Conservation (phyloP, 2,797 vertebrate genomes). For the Sebastes nivosus region DNA sequence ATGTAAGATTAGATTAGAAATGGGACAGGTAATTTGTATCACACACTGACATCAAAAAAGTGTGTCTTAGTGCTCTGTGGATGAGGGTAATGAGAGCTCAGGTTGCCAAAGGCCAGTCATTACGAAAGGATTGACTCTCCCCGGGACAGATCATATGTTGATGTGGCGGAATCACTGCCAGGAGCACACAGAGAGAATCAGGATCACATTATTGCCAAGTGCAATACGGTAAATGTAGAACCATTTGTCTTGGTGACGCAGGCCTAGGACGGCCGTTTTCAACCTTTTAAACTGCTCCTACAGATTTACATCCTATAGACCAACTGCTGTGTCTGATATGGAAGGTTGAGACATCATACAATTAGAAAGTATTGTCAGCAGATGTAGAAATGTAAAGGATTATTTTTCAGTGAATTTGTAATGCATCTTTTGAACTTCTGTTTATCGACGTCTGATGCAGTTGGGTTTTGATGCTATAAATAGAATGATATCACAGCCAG, state of each 20-base stretch:
- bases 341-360: neutral
- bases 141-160: slow-evolving; percentile 23
- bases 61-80: neutral
- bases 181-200: neutral
- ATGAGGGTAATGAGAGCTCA: slow-evolving; percentile 39
- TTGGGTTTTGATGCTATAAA: slow-evolving; percentile 37
- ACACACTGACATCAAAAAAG: slow-evolving; percentile 18
- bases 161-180: slow-evolving; percentile 24
- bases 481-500: slow-evolving; percentile 11
- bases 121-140: slow-evolving; percentile 35
- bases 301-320: neutral
- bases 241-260: neutral
- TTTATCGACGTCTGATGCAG: neutral
- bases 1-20: slow-evolving; percentile 14
- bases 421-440: neutral
- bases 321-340: neutral
- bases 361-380: neutral
- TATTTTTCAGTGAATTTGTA: neutral
- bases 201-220: slow-evolving; percentile 19
- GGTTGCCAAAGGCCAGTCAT: slow-evolving; percentile 45
- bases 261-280: neutral
- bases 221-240: slow-evolving; percentile 1
- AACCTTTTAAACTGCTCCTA: neutral
- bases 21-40: slow-evolving; percentile 7
- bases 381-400: neutral